phyloP scores from a whole-genome alignment of 2,888 invertebrate genomes.

The Drosophila nr. perissopoda region DNA sequence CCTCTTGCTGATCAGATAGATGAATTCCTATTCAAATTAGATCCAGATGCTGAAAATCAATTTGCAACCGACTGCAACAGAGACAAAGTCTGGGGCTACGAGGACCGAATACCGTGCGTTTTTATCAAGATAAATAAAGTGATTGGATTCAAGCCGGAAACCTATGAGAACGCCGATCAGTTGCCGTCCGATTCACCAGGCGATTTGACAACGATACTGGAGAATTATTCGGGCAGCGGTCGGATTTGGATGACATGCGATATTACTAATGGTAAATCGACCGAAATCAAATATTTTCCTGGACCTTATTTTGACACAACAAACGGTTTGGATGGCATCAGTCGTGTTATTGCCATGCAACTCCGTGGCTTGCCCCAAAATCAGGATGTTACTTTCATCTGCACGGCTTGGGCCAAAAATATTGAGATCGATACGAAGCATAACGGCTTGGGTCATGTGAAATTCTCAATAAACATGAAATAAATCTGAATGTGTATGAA shows the following conservation, averaged over 20 bases:
- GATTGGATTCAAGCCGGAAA: slow-evolving; percentile 39
- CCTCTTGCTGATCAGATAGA: slow-evolving; percentile 48
- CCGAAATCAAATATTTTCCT: slow-evolving; percentile 46
- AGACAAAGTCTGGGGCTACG: slow-evolving; percentile 62
- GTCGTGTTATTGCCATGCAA: slow-evolving; percentile 57
- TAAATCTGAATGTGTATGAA: not conserved
- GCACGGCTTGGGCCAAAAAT: slow-evolving; percentile 64
- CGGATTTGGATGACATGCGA: slow-evolving; percentile 63
- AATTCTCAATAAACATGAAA: slow-evolving; percentile 35
- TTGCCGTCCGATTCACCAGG: slow-evolving; percentile 30
- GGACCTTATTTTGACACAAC: slow-evolving; percentile 50
- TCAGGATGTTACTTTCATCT: slow-evolving; percentile 14
- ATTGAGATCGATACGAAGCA: slow-evolving; percentile 33
- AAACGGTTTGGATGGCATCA: slow-evolving; percentile 17
- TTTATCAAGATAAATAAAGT: slow-evolving; percentile 63
- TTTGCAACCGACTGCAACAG: slow-evolving; percentile 50
- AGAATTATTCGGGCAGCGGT: slow-evolving; percentile 11
- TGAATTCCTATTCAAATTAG: slow-evolving; percentile 10
- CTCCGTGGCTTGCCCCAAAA: slow-evolving; percentile 39
- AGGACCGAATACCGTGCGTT: slow-evolving; percentile 33
- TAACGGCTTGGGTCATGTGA: slow-evolving; percentile 50
- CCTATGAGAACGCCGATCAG: slow-evolving; percentile 36
- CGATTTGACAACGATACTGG: slow-evolving; percentile 8
- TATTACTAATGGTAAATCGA: not conserved
- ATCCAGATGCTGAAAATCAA: not conserved